Conservation (phyloP, 1,140 invertebrate genomes). For the Metaphire vulgaris region DNA sequence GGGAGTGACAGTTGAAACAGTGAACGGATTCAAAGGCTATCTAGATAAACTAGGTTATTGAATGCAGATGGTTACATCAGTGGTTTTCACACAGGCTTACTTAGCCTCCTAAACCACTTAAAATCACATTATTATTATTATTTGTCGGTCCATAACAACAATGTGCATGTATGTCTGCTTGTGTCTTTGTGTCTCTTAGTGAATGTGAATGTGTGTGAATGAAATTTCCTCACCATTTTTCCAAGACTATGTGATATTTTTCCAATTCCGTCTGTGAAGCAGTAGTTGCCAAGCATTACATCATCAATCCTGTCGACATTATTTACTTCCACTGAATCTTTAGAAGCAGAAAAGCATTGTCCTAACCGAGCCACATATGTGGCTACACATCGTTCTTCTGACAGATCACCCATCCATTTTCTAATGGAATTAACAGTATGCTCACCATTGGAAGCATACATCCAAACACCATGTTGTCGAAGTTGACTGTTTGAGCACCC, state of each 20-base stretch:
- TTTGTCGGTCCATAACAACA: no score
- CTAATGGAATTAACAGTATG: neutral
- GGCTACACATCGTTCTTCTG: constrained; percentile 6
- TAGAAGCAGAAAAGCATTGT: constrained; percentile 10
- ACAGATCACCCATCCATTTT: constrained; percentile 20
- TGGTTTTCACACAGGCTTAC: no score
- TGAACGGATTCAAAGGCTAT: no score
- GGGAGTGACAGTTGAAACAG: no score
- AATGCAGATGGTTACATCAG: no score
- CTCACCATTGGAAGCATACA: neutral
- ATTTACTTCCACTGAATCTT: neutral
- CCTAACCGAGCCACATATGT: constrained; percentile 24
- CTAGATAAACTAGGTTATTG: no score
- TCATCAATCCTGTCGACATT: constrained; percentile 17
- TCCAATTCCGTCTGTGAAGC: constrained; percentile 40
- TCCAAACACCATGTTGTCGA: neutral
- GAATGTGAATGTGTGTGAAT: no score
- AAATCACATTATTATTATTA: no score
- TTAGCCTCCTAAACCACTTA: no score
- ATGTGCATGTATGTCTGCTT: no score
- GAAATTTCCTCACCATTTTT: no score
- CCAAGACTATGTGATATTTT: constrained; percentile 31
- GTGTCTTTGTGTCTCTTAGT: no score
- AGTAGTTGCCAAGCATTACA: constrained; percentile 30
- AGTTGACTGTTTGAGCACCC: neutral